Evolutionary conservation across 2,797 vertebrate species (phyloP), one percentile per base, ranked within the genome.

Genomic region (Denticeps clupeoides): DNA sequence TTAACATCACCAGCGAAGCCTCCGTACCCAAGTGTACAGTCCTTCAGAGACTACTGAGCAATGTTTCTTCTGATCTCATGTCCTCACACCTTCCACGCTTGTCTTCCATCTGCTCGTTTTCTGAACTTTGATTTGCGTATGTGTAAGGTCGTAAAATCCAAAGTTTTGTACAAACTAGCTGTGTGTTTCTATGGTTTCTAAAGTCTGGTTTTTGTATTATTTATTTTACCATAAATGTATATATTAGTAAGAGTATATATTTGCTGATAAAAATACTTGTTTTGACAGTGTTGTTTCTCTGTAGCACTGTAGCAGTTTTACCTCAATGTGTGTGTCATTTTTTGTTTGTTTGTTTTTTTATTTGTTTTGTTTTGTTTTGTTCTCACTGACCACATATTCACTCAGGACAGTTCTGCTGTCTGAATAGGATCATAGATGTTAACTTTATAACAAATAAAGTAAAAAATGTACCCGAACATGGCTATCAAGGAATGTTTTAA

Each of bases 201-300:
- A 82, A 83, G 82, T 79, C 76, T 72, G 47, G 75, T 82, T 84
- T 80, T 86, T 89, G 83, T 80, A 87, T 85, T 91, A 93, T 93
- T 93, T 93, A 93, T 93, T 92, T 88, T 70, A 80, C 76, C 69
- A 76, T 78, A 80, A 74, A 77, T 91, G 88, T 93, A 88, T 76
- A 91, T 90, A 89, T 87, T 89, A 89, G 87, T 72, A 79, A 88
- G 84, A 84, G 77, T 89, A 87, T 90, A 90, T 92, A 90, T 89
- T 88, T 87, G 76, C 80, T 55, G 71, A 81, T 76, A 63, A 81
- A 84, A 78, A 55, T 55, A 27, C 12, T 74, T 75, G 78, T 69
- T 81, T 55, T 47, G 78, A 76, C 82, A 82, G 79, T 86, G 83
- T 86, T 82, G 66, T 82, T 70, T 77, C 75, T 73, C 60, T 80